A percentile compares a stretch with the other conserved stretches of the same genome.
Evolutionary conservation across 2,113 vertebrate species (phyloP).

Genomic region (Oreochromis spilurus): DNA sequence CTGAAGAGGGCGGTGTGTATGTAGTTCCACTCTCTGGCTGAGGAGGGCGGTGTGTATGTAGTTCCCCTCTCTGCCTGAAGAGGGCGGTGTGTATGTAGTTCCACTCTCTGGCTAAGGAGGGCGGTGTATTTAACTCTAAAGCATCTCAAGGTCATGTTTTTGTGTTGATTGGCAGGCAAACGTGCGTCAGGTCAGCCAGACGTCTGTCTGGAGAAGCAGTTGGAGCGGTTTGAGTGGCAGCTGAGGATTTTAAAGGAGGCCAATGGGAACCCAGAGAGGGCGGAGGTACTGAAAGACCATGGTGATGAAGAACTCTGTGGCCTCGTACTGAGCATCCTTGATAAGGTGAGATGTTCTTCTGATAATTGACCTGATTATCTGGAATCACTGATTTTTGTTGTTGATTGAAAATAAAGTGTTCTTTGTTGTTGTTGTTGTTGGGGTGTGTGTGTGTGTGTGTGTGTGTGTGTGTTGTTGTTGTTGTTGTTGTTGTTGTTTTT

Average conservation of each 20-base stretch:
- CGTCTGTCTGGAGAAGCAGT: constrained; percentile 55
- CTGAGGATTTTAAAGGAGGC: constrained; percentile 61
- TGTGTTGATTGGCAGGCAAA: constrained; percentile 1
- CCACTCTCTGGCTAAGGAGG: not conserved
- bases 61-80: not conserved
- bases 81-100: not conserved
- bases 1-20: not conserved
- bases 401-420: not conserved
- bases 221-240: constrained; percentile 71
- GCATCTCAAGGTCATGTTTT: not conserved
- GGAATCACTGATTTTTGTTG: not conserved
- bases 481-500: not conserved
- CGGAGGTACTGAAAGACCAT: constrained; percentile 64
- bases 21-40: not conserved
- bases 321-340: constrained; percentile 59
- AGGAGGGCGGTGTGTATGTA: not conserved
- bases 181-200: not conserved
- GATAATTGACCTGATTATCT: not conserved
- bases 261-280: constrained; percentile 60
- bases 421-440: too few species aligned
- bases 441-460: too few species aligned
- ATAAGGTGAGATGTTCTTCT: constrained; percentile 55
- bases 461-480: too few species aligned
- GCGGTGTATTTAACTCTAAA: not conserved
- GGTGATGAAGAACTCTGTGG: constrained; percentile 51